Evolutionary conservation across 2,113 vertebrate genomes (phyloP).

Genomic region (Nesogale talazaci): DNA sequence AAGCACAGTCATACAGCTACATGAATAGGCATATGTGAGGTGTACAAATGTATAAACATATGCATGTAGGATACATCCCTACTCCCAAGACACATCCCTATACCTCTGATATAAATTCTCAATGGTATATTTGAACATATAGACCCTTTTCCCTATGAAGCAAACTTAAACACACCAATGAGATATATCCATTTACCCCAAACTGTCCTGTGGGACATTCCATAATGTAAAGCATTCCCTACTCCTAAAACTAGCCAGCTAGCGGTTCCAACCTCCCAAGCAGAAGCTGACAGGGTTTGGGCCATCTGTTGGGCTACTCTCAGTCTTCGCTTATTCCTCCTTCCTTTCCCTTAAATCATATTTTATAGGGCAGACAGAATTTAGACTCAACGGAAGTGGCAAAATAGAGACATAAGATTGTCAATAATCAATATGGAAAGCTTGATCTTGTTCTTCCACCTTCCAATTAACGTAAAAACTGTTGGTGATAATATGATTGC

Average conservation of each 20-base stretch:
- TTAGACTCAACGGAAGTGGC: conserved; percentile 36
- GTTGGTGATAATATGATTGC: conserved; percentile 5
- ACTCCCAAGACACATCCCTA: neutral
- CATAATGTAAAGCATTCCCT: neutral
- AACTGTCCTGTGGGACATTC: neutral
- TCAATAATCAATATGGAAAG: conserved; percentile 18
- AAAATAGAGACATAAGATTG: conserved; percentile 36
- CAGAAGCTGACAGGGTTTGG: neutral
- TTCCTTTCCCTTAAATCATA: conserved; percentile 1
- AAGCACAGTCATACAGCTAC: conserved; percentile 11
- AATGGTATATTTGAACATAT: neutral
- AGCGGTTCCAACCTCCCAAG: neutral
- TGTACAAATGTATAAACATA: neutral
- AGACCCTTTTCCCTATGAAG: neutral
- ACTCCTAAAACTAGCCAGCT: neutral
- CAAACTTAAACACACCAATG: conserved; percentile 36
- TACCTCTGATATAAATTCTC: neutral
- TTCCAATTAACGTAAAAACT: neutral
- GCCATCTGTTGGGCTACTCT: neutral
- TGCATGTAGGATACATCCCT: neutral
- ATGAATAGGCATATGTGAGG: neutral
- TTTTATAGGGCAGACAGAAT: conserved; percentile 27
- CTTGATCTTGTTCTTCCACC: neutral
- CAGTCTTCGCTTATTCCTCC: neutral
- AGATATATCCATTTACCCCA: neutral